Conservation (phyloP, 1,140 invertebrate species). For the Macrocentrus cingulum region DNA sequence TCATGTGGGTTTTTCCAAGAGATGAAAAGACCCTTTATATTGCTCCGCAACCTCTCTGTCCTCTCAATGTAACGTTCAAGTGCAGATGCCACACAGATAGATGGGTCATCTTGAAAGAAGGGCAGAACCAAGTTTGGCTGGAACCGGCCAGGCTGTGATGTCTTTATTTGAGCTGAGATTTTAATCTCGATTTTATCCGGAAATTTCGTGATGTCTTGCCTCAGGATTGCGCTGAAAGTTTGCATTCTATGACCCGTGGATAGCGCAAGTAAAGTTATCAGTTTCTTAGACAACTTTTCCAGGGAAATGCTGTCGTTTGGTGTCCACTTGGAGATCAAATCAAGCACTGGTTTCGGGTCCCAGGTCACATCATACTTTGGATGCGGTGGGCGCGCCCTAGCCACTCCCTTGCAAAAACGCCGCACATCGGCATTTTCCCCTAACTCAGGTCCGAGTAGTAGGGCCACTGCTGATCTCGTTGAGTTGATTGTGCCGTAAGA, state of each 20-base stretch:
- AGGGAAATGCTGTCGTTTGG: conserved; percentile 23
- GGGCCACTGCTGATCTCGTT: conserved; percentile 31
- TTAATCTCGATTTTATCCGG: conserved; percentile 14
- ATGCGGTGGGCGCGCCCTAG: conserved; percentile 24
- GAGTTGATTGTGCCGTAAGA: conserved; percentile 33
- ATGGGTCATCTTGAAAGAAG: no score
- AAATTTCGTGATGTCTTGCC: conserved; percentile 4
- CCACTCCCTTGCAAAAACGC: conserved; percentile 34
- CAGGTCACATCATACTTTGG: conserved; percentile 35
- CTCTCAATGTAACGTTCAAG: not conserved
- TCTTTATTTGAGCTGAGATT: conserved; percentile 4
- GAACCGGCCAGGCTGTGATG: no score
- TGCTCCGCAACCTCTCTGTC: not conserved
- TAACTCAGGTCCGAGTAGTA: conserved; percentile 26
- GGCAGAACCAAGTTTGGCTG: no score
- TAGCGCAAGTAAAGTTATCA: conserved; percentile 30
- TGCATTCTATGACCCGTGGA: conserved; percentile 30
- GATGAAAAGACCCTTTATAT: not conserved
- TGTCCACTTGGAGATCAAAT: conserved; percentile 17
- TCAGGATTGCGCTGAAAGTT: conserved; percentile 21
- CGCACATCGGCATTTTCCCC: conserved; percentile 29
- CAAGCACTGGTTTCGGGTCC: conserved; percentile 32
- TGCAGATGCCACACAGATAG: not conserved
- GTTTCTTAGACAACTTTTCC: conserved; percentile 31
- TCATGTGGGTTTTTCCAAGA: not conserved